A percentile compares a stretch with the other conserved stretches of the same genome.
These are phyloP conservation scores for Eupithecia exiguata DNA, from an alignment of 2,888 invertebrate species.

Conservation along the genomic window DNA sequence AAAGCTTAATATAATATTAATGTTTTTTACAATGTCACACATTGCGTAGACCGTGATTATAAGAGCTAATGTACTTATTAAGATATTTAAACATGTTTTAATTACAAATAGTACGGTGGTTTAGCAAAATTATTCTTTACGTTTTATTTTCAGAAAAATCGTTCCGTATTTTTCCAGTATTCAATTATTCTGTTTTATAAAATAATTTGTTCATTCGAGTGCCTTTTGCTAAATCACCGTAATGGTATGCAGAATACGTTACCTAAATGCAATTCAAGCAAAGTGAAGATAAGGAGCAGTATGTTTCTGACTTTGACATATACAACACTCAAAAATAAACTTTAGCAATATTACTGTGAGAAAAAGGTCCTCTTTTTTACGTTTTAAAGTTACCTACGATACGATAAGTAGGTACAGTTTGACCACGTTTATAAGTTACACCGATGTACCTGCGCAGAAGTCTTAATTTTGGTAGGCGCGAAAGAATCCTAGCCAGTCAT, in stretches of 20 bases:
- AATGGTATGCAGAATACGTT: conserved; percentile 30
- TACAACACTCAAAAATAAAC: background rate
- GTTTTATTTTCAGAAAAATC: background rate
- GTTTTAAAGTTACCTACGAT: background rate
- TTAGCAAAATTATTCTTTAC: conserved; percentile 26
- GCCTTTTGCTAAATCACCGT: conserved; percentile 34
- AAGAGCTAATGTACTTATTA: conserved; percentile 57
- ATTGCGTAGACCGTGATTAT: conserved; percentile 56
- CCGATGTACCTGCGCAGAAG: no score
- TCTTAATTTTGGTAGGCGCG: no score
- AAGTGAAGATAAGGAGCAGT: conserved; percentile 19
- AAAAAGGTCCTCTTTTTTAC: no score
- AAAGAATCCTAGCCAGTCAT: no score
- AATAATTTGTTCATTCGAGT: background rate
- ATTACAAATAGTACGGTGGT: conserved; percentile 27
- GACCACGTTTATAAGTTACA: no score
- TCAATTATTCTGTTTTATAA: background rate
- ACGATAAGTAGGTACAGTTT: background rate
- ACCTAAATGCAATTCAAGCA: conserved; percentile 37
- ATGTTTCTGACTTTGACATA: background rate
- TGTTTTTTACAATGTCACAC: conserved; percentile 61
- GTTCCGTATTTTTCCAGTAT: background rate
- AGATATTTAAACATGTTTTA: conserved; percentile 38
- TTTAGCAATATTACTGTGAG: background rate
- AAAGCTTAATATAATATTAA: conserved; percentile 36